phyloP scores from a whole-genome alignment of 2,113 vertebrate genomes.

The Alethe castanea region DNA sequence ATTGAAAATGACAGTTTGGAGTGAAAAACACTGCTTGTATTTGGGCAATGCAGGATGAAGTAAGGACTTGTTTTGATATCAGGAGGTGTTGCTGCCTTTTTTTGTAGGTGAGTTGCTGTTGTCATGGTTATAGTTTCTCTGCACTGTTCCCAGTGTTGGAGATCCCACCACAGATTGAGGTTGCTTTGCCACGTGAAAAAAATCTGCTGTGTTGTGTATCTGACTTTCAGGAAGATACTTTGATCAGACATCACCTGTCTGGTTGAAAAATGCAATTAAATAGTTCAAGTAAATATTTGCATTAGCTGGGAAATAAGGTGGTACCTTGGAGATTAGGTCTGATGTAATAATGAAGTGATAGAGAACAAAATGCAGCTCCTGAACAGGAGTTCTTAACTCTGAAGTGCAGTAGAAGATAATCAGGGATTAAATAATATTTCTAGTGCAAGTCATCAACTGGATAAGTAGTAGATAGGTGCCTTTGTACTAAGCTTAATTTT shows the following conservation, averaged over 20 bases:
- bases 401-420: not conserved
- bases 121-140: conserved; percentile 26
- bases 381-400: not conserved
- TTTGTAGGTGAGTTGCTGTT: not conserved
- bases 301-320: conserved; percentile 28
- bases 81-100: not conserved
- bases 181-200: not conserved
- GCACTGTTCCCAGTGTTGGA: not conserved
- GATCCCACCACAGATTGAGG: not conserved
- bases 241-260: conserved; percentile 27
- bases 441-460: not conserved
- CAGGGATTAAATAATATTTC: not conserved
- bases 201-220: not conserved
- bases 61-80: not conserved
- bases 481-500: not conserved
- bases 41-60: not conserved
- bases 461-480: not conserved
- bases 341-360: conserved; percentile 27
- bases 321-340: conserved; percentile 1
- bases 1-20: not conserved
- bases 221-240: conserved; percentile 18
- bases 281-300: conserved; percentile 47
- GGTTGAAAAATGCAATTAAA: conserved; percentile 42
- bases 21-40: not conserved
- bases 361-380: conserved; percentile 6